Evolutionary conservation across 2,888 invertebrate species (phyloP).

Genomic region (Lithosia quadra): DNA sequence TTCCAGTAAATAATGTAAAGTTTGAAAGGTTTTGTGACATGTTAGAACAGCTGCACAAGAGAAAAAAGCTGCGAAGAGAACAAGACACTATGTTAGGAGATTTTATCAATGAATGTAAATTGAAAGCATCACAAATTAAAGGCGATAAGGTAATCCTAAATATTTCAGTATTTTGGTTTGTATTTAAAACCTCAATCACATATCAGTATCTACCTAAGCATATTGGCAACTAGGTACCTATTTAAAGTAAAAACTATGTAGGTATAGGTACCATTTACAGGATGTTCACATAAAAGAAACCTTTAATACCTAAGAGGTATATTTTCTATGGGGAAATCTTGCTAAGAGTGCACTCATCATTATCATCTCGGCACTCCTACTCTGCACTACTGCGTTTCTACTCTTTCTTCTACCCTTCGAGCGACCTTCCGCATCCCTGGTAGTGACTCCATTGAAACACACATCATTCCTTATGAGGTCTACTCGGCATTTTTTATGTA

Average conservation of each 20-base stretch:
- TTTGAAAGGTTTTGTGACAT: conserved; percentile 87
- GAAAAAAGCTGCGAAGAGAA: conserved; percentile 71
- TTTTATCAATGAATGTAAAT: conserved; percentile 83
- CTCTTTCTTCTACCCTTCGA: no score
- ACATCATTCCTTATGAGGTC: no score
- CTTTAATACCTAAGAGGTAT: background rate
- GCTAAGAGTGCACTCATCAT: no score
- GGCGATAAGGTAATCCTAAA: conserved; percentile 73
- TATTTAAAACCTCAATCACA: background rate
- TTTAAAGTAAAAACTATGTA: background rate
- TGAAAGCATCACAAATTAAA: conserved; percentile 59
- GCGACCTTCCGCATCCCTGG: no score
- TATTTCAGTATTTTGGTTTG: background rate
- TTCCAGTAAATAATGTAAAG: conserved; percentile 67
- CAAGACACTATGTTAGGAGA: conserved; percentile 80
- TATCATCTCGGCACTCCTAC: no score
- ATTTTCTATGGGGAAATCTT: no score
- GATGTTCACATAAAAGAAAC: background rate
- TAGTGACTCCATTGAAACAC: no score
- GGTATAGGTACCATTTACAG: no score
- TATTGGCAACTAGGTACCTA: background rate
- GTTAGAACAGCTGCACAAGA: conserved; percentile 87
- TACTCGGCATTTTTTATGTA: no score
- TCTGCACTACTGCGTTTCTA: no score
- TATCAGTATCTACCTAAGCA: background rate